A percentile compares a stretch with the other conserved stretches of the same genome.
Evolutionary conservation across 2,113 vertebrate genomes (phyloP).

Genomic region (Isurus oxyrinchus): DNA sequence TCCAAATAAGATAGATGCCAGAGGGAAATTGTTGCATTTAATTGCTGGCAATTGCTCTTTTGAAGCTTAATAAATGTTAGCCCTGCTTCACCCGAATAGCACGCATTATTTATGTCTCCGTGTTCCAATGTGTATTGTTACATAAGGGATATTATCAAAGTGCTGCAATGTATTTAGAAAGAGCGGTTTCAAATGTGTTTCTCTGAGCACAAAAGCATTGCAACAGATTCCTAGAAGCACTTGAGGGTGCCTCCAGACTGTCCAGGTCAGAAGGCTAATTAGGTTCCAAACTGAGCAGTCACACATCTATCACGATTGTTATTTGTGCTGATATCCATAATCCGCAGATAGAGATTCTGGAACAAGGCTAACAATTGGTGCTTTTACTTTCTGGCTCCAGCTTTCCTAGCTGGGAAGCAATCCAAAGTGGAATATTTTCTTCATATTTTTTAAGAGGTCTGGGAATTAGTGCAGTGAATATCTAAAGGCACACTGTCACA

Average conservation of each 20-base stretch:
- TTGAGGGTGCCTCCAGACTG: constrained; percentile 52
- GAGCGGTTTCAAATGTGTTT: not conserved
- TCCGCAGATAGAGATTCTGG: constrained; percentile 53
- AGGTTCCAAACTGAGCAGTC: constrained; percentile 53
- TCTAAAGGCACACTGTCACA: not conserved
- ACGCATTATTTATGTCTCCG: constrained; percentile 22
- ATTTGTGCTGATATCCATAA: constrained; percentile 59
- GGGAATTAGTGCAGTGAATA: not conserved
- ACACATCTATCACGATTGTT: constrained; percentile 52
- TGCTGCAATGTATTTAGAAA: constrained; percentile 52
- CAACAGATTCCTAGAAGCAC: constrained; percentile 48
- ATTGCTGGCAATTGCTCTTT: constrained; percentile 37
- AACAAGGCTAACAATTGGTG: constrained; percentile 57
- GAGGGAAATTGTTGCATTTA: constrained; percentile 35
- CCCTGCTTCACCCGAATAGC: constrained; percentile 31
- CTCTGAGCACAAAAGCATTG: constrained; percentile 47
- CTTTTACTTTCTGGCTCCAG: constrained; percentile 60
- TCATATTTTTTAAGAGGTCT: not conserved
- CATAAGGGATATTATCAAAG: constrained; percentile 45
- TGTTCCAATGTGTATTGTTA: constrained; percentile 22
- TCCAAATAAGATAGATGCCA: constrained; percentile 38
- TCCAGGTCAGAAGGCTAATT: constrained; percentile 58
- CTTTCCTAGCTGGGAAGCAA: constrained; percentile 63
- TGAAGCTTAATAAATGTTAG: constrained; percentile 36
- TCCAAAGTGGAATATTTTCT: constrained; percentile 25